Evolutionary conservation across 2,797 vertebrate genomes (phyloP), one percentile per base, ranked within the genome.

Genomic region (Loris lydekkerianus): DNA sequence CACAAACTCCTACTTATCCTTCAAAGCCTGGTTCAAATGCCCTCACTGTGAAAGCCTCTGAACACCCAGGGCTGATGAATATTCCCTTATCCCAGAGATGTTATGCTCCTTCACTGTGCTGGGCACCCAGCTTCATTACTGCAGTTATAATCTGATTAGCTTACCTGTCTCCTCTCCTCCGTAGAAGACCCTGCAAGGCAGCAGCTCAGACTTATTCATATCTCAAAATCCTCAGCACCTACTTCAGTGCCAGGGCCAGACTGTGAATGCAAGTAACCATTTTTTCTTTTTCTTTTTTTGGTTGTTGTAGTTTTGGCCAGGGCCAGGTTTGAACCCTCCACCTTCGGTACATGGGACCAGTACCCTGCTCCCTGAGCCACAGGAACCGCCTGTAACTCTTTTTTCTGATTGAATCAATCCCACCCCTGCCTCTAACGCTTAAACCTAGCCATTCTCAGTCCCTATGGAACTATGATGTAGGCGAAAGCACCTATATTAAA

Each of bases 141-240:
- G 14, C 4, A 8, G 0, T 23, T 46, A 6, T 8, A 23, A 13
- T 53, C 60, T 46, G 69, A 21, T 86, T 29, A 49, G 34, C 58
- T 63, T 78, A 21, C 20, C 31, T n/a, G 5, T 83, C 25, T 76
- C 91, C 25, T 82, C 31, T 80, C 83, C 21, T 82, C 27, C 46
- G 0, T 0, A 60, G 17, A 0, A 60, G 17, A 27, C 56, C 58
- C 53, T 80, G 27, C 27, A 60, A 14, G 25, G 29, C 60, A 3
- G 60, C 40, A 58, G 21, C 21, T 49, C 37, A 49, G n/a, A 67
- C 82, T 29, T 17, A 18, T 29, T 18, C 43, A 31, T 46, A 34
- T 34, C 23, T 23, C n/a, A 83, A 90, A 46, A 65, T 46, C 37
- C 81, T 90, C 76, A 53, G 76, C 65, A 20, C 84, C 61, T 34